These are phyloP conservation scores for silkworm (Bombyx mori) DNA, from an alignment of 1,140 invertebrate genomes.

Conservation along the genomic window ASM3026992v2 NC_085122.1:10186501-10187000, in stretches of 20 bases:
- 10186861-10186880: conserved; percentile 63
- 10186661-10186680: conserved; percentile 16
- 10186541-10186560: neutral
- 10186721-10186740: conserved; percentile 58
- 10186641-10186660: conserved; percentile 33
- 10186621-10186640: conserved; percentile 32
- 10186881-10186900: conserved; percentile 56
- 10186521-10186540: neutral
- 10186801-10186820: conserved; percentile 65
- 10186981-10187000: too few species aligned
- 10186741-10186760: conserved; percentile 48
- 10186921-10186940: too few species aligned
- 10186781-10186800: conserved; percentile 63
- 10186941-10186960: too few species aligned
- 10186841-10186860: conserved; percentile 64
- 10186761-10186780: conserved; percentile 52
- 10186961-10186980: too few species aligned
- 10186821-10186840: conserved; percentile 42
- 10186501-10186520: neutral
- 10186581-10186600: conserved; percentile 10
- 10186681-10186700: conserved; percentile 41
- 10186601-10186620: conserved; percentile 10
- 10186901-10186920: conserved; percentile 23
- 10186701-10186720: conserved; percentile 22
- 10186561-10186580: conserved; percentile 16